Percentiles rank a stretch among this genome's conserved stretches.
Conservation (phyloP, 2,113 vertebrate species). For the Suncus etruscus region DNA sequence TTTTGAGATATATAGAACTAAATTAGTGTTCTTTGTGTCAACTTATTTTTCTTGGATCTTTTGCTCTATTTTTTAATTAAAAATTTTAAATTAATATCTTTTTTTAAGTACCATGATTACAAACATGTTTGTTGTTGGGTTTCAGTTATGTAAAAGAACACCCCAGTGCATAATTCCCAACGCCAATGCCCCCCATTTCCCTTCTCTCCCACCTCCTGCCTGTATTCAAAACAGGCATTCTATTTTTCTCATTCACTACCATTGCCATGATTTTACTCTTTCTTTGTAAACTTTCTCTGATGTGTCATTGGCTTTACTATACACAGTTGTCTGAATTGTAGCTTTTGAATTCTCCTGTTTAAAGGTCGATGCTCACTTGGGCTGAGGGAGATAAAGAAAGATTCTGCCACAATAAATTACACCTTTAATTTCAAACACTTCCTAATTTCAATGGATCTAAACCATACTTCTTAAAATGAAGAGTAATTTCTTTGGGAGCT, state of each 20-base stretch:
- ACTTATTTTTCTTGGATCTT: not conserved
- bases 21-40: constrained; percentile 20
- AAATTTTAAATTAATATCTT: too few species aligned
- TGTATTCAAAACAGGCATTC: too few species aligned
- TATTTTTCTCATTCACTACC: too few species aligned
- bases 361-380: constrained; percentile 19
- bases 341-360: constrained; percentile 32
- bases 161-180: too few species aligned
- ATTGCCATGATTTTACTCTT: too few species aligned
- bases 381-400: constrained; percentile 9
- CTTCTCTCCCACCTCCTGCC: too few species aligned
- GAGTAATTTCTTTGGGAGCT: constrained; percentile 12
- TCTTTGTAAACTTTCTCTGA: constrained; percentile 31
- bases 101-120: too few species aligned
- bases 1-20: not conserved
- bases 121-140: too few species aligned
- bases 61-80: too few species aligned
- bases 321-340: constrained; percentile 40
- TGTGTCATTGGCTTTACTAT: constrained; percentile 41
- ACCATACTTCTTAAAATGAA: constrained; percentile 13
- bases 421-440: not conserved
- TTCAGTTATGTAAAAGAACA: too few species aligned
- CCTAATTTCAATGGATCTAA: not conserved
- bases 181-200: too few species aligned
- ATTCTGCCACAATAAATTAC: not conserved